Percentiles rank a stretch among this genome's conserved stretches.
Evolutionary conservation across 2,113 vertebrate genomes (phyloP).

Genomic region (Eurystomus gularis): DNA sequence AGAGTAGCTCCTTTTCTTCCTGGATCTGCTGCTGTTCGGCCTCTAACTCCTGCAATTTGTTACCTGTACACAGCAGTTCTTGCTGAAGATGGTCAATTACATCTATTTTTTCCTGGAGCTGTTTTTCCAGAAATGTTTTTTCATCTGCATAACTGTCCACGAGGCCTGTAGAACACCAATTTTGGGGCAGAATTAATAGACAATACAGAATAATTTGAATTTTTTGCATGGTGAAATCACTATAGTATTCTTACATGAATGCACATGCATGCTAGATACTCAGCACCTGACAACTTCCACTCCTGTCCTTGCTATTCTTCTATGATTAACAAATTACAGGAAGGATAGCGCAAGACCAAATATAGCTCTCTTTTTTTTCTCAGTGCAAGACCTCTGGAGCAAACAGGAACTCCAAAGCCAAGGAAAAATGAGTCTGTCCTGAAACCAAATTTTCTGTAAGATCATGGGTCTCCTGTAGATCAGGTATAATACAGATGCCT

Average conservation of each 20-base stretch:
- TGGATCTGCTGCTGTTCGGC: conserved; percentile 85
- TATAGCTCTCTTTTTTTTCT: neutral
- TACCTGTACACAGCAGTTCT: conserved; percentile 81
- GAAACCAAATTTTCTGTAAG: neutral
- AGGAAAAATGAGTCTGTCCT: neutral
- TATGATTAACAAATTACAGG: neutral
- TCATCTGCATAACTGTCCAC: conserved; percentile 94
- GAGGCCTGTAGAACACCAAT: conserved; percentile 76
- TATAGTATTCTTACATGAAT: neutral
- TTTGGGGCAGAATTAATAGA: neutral
- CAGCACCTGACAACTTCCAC: neutral
- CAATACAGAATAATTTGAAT: neutral
- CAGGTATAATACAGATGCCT: neutral
- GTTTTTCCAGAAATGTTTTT: conserved; percentile 84
- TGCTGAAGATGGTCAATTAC: conserved; percentile 78
- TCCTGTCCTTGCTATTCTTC: neutral
- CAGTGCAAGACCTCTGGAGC: neutral
- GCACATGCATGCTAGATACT: neutral
- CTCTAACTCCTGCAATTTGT: conserved; percentile 90
- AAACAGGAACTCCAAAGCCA: neutral
- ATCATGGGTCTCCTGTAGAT: neutral
- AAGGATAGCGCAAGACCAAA: neutral
- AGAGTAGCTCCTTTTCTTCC: conserved; percentile 86
- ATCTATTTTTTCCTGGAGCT: conserved; percentile 81
- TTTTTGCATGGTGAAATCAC: neutral